These are phyloP conservation scores for Synergus japonicus DNA, from an alignment of 2,888 invertebrate genomes.

Conservation along the genomic window DNA sequence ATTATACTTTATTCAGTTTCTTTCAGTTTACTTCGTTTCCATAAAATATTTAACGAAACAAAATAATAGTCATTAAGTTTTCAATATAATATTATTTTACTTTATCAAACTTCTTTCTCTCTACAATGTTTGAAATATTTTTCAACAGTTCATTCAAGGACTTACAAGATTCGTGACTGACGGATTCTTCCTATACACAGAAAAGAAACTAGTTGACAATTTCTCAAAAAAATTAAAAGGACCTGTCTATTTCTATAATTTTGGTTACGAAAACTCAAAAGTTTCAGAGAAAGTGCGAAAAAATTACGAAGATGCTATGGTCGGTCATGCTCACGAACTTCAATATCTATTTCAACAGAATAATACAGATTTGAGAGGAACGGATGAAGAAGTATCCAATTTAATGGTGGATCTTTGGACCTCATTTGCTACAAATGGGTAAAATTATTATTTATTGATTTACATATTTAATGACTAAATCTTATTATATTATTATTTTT, in stretches of 20 bases:
- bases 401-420: constrained; percentile 27
- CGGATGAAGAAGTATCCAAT: not conserved
- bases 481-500: too few species aligned
- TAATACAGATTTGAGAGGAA: not conserved
- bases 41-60: too few species aligned
- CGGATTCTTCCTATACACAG: constrained; percentile 8
- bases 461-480: too few species aligned
- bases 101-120: too few species aligned
- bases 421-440: constrained; percentile 24
- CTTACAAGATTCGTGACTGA: not conserved
- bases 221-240: constrained; percentile 10
- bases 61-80: too few species aligned
- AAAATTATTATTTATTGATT: not conserved
- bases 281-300: not conserved
- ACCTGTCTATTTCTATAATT: constrained; percentile 7
- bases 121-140: not conserved
- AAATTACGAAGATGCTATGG: constrained; percentile 6
- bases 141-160: constrained; percentile 3
- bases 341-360: not conserved
- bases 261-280: not conserved
- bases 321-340: constrained; percentile 32
- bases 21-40: too few species aligned
- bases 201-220: not conserved
- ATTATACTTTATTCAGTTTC: too few species aligned
- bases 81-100: too few species aligned